Evolutionary conservation across 2,113 vertebrate species (phyloP).

Genomic region (Actinemys pallida): DNA sequence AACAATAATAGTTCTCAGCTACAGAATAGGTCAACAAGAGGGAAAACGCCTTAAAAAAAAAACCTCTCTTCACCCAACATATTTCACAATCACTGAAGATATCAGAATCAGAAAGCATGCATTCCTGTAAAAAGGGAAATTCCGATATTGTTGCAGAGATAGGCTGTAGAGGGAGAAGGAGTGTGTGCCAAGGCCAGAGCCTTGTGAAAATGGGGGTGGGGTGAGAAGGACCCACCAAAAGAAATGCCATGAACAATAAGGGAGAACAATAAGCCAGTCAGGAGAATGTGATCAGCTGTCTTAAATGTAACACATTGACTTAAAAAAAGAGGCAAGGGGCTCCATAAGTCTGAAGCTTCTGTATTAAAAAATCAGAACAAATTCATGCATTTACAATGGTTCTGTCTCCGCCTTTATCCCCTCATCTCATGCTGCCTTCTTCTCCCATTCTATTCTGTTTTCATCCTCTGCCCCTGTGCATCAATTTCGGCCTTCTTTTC

Average conservation of each 20-base stretch:
- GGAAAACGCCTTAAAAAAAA: no score
- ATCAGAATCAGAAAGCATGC: background rate
- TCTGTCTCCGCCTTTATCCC: background rate
- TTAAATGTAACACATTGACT: background rate
- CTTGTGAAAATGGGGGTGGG: no score
- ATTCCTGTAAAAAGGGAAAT: background rate
- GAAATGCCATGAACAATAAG: background rate
- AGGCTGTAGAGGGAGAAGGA: background rate
- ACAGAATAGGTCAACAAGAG: background rate
- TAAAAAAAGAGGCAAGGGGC: background rate
- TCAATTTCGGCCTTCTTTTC: background rate
- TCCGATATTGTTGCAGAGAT: background rate
- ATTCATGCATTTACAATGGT: background rate
- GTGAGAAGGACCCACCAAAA: background rate
- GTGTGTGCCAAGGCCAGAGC: background rate
- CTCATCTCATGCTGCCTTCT: background rate
- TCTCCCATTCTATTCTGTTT: background rate
- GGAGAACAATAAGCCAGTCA: rapidly evolving
- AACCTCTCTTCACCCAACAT: background rate
- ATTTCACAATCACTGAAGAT: background rate
- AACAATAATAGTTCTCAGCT: background rate
- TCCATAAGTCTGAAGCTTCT: background rate
- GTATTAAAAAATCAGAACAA: slow-evolving; percentile 3
- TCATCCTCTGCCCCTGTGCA: background rate
- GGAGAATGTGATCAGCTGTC: background rate